phyloP scores from a whole-genome alignment of 2,113 vertebrate species.

The Phasianus colchicus region DNA sequence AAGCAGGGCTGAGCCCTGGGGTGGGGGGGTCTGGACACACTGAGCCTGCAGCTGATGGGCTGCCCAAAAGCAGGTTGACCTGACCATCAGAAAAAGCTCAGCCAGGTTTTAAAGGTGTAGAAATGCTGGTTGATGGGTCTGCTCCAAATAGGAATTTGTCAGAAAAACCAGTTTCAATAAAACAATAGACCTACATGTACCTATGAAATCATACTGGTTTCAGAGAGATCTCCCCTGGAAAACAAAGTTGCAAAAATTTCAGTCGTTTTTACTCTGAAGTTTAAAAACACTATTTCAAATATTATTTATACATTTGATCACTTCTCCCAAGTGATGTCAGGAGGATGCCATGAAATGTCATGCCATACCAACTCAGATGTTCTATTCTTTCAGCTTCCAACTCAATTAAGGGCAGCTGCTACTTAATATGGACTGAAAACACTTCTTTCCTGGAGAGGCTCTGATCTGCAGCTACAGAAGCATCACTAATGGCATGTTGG shows the following conservation, averaged over 20 bases:
- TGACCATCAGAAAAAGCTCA: not conserved
- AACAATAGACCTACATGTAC: not conserved
- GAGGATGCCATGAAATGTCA: not conserved
- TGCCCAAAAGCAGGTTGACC: not conserved
- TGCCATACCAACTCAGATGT: not conserved
- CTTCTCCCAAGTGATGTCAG: not conserved
- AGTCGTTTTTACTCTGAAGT: not conserved
- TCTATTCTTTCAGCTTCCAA: constrained; percentile 14
- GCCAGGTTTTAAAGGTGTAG: constrained; percentile 33
- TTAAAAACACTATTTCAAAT: constrained; percentile 20
- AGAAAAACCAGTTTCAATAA: constrained; percentile 26
- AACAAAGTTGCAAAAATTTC: constrained; percentile 50
- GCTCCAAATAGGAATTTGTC: not conserved
- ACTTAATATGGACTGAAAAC: constrained; percentile 49
- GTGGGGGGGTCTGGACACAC: not conserved
- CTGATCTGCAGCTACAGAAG: constrained; percentile 7
- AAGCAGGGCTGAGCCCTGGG: not conserved
- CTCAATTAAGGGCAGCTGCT: constrained; percentile 16
- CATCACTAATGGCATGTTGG: not conserved
- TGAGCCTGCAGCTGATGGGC: not conserved
- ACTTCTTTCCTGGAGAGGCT: constrained; percentile 49
- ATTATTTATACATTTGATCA: not conserved
- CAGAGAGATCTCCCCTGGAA: constrained; percentile 51
- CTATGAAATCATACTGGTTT: constrained; percentile 52
- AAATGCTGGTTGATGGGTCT: constrained; percentile 41